A percentile compares a stretch with the other conserved stretches of the same genome.
These are phyloP conservation scores for Hermatobates lingyangjiaoensis DNA, from an alignment of 1,140 invertebrate genomes.

Conservation along the genomic window DNA sequence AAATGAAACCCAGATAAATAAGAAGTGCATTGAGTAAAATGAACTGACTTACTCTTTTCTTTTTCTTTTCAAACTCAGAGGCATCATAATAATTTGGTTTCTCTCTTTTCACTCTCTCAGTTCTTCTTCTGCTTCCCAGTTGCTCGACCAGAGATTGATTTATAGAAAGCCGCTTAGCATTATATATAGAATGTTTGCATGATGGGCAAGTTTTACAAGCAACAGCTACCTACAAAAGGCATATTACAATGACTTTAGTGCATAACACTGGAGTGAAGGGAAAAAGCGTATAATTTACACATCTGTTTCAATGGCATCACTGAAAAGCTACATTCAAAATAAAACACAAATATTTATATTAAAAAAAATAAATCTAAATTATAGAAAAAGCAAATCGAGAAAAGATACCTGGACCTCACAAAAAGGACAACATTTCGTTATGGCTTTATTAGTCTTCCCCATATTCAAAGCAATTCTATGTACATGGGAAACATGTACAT, in stretches of 20 bases:
- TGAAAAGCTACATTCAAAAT: too few species aligned
- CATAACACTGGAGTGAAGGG: too few species aligned
- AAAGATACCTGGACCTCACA: neutral
- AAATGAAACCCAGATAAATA: conserved; percentile 4
- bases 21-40: conserved; percentile 14
- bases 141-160: neutral
- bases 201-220: conserved; percentile 30
- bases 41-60: conserved; percentile 30
- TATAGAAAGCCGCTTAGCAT: conserved; percentile 9
- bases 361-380: too few species aligned
- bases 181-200: conserved; percentile 17
- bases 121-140: conserved; percentile 28
- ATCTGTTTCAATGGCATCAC: too few species aligned
- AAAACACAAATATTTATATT: too few species aligned
- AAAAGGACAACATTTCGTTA: conserved; percentile 3
- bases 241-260: too few species aligned
- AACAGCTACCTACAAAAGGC: conserved; percentile 6
- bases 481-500: too few species aligned
- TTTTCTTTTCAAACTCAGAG: conserved; percentile 51
- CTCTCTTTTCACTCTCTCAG: conserved; percentile 50
- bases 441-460: neutral
- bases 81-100: conserved; percentile 70
- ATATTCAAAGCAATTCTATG: too few species aligned
- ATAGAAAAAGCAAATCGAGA: neutral
- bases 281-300: too few species aligned